These are phyloP conservation scores for Sclerurus mexicanus DNA, from an alignment of 2,113 vertebrate species.

Conservation along the genomic window DNA sequence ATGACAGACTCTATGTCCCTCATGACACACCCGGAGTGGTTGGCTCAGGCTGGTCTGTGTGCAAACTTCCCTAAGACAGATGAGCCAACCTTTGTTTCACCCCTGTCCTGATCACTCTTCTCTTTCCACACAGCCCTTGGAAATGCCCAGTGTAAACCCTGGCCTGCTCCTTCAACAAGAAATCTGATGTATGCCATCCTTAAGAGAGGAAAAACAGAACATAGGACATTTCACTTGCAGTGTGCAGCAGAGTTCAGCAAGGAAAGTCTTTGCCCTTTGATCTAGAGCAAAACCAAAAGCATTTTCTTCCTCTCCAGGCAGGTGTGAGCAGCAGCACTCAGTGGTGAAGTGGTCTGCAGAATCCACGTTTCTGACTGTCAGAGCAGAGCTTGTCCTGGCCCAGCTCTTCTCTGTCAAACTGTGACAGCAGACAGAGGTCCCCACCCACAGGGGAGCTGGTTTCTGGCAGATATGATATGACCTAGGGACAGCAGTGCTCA, in stretches of 20 bases:
- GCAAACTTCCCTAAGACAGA: neutral
- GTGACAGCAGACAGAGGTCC: neutral
- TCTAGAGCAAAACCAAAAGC: neutral
- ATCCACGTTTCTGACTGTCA: neutral
- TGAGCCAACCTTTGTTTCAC: neutral
- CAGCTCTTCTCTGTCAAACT: neutral
- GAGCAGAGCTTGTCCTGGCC: neutral
- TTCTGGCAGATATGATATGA: neutral
- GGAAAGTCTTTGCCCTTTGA: neutral
- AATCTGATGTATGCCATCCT: neutral
- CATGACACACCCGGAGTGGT: neutral
- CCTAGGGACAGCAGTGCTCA: neutral
- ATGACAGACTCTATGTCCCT: neutral
- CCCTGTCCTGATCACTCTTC: neutral
- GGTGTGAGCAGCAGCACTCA: neutral
- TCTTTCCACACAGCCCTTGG: neutral
- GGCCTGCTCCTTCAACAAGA: neutral
- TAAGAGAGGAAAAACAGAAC: neutral
- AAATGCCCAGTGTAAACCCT: neutral
- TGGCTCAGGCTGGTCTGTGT: neutral
- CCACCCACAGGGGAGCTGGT: neutral
- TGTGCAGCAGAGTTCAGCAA: neutral
- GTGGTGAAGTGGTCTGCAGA: neutral
- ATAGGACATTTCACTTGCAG: accelerated
- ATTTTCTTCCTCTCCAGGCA: neutral